Percentiles rank a stretch among this genome's conserved stretches.
These are phyloP conservation scores for Sebastes aleutianus DNA, from an alignment of 2,797 vertebrate species.

Conservation along the genomic window DNA sequence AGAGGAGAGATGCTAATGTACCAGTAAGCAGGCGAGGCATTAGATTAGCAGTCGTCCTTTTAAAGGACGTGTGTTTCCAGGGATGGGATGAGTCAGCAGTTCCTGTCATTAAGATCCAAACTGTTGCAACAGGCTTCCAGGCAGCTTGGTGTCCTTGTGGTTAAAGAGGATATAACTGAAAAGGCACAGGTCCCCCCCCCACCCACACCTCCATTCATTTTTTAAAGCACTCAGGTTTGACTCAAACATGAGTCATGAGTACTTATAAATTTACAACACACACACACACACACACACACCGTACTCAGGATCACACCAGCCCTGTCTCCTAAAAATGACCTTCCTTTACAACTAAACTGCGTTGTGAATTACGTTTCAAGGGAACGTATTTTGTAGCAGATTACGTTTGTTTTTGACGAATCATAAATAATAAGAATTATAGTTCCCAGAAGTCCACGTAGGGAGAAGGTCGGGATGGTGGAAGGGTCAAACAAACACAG, in stretches of 20 bases:
- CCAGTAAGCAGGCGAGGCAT: background rate
- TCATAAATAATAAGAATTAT: too few relatives aligned
- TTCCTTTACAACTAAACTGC: too few relatives aligned
- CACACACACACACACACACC: too few relatives aligned
- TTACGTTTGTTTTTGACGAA: too few relatives aligned
- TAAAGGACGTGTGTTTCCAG: background rate
- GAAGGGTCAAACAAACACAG: too few relatives aligned
- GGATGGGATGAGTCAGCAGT: slow-evolving; percentile 14
- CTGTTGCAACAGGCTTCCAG: background rate
- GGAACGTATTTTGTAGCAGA: too few relatives aligned
- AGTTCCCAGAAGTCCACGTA: too few relatives aligned
- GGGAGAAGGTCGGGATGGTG: too few relatives aligned
- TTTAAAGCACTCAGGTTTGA: background rate
- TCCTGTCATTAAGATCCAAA: background rate
- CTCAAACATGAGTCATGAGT: background rate
- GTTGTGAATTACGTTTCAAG: too few relatives aligned
- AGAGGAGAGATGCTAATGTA: background rate
- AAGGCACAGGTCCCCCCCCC: background rate
- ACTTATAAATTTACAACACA: background rate
- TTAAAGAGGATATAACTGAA: background rate
- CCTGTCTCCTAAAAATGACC: too few relatives aligned
- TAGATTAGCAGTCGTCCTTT: background rate
- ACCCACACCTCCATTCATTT: background rate
- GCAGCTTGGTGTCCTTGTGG: background rate
- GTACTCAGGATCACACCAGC: too few relatives aligned